Evolutionary conservation across 2,888 invertebrate species (phyloP), one percentile per base, ranked within the genome.

Genomic region (Mythimna ferrago): DNA sequence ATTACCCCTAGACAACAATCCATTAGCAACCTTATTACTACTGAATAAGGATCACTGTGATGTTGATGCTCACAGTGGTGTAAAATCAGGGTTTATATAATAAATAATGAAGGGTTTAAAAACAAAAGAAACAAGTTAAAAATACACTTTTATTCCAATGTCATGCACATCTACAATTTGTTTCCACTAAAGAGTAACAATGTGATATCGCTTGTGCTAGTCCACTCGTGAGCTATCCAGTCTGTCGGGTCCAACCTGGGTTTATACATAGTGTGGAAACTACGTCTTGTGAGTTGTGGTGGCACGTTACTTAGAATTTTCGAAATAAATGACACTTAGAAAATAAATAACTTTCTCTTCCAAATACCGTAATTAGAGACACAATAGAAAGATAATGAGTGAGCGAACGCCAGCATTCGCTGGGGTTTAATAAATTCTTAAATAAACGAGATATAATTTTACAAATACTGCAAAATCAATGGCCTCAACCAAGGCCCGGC

Each of bases 161-260:
- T 94, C 96, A 96, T 96, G 95, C 95, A 95, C 93, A 93, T 92
- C 95, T 96, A 96, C 95, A 92, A 87, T 92, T 93, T 91, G 92
- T 92, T 92, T 88, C 80, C 85, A 85, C 94, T 93, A 94, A 89
- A 92, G 90, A 92, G 88, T 94, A 93, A 93, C 92, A 91, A 90
- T 87, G 93, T 94, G 93, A 93, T 93, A 93, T 91, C 86, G 78
- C 91, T 78, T 87, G 93, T 94, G 93, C 94, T 93, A 92, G 87
- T 86, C 88, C 86, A 85, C 83, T 86, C 86, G 87, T 90, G 82
- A 86, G 83, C 89, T 92, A 91, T 87, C 90, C 92, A 91, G 91
- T 91, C 89, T 88, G 90, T 64, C 62, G 53, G 76, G 60, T 80
- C 66, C 60, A 74, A 79, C 56, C 76, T 81, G 80, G 80, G 54